These are phyloP conservation scores for Chorisops tibialis DNA, from an alignment of 2,888 invertebrate genomes.

Conservation along the genomic window DNA sequence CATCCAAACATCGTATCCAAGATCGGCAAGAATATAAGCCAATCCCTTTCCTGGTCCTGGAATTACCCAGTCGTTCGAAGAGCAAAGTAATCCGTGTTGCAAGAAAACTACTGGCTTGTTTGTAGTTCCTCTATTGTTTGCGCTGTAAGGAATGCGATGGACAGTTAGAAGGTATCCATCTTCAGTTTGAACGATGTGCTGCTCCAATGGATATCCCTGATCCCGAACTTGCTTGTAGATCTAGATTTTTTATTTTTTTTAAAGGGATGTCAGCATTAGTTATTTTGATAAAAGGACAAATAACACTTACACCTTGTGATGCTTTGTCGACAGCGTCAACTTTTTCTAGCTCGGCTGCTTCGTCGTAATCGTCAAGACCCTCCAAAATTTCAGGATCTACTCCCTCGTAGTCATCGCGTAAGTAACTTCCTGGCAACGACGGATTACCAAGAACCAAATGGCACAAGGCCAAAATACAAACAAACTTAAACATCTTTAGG, in stretches of 20 bases:
- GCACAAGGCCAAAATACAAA: background rate
- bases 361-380: constrained; percentile 2
- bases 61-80: constrained; percentile 70
- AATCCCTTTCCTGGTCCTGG: constrained; percentile 62
- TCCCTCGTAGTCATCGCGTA: background rate
- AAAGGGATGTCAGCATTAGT: background rate
- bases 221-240: background rate
- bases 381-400: background rate
- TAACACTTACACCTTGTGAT: background rate
- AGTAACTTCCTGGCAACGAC: background rate
- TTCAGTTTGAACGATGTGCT: background rate
- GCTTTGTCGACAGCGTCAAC: background rate
- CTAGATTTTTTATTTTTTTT: background rate
- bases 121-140: background rate
- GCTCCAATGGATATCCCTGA: background rate
- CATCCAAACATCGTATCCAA: constrained; percentile 75
- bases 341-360: constrained; percentile 2
- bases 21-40: constrained; percentile 58
- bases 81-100: constrained; percentile 69
- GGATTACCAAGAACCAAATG: background rate
- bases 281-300: background rate
- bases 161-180: constrained; percentile 1
- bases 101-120: constrained; percentile 54
- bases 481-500: background rate
- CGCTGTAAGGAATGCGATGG: background rate